Base-by-base conservation (phyloP, 2,888 invertebrate species). In the Drosophila ochracea region DNA sequence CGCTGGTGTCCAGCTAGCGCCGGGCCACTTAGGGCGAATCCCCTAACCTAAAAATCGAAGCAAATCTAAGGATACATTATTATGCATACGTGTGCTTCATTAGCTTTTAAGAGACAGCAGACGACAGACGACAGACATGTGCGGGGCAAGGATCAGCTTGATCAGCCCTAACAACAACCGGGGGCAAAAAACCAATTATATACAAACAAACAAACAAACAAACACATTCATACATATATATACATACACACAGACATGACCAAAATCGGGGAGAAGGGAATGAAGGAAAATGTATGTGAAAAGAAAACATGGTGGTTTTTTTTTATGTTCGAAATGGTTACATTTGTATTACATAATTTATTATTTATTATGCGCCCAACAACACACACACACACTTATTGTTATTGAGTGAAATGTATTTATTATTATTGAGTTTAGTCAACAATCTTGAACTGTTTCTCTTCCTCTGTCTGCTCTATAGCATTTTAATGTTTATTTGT, bases 391-490 rank as follows among this genome's bases (percentile, higher is more conserved):
- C 50, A 66, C 52, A 57, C 54, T 59, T 83, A 19, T 47, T 85
- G 87, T 84, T 84, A 80, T 86, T 84, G 87, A 87, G 87, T 74
- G 83, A 65, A 70, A 68, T 65, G 68, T 84, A 84, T 84, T 84
- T 84, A 84, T 84, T 84, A 82, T 78, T 78, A 68, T 73, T 68
- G 66, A 76, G 73, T 76, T 84, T 76, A 84, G 81, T 87, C 79
- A 76, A 70, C 68, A 81, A 76, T 76, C 68, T 73, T 76, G 30
- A 62, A 37, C 19, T 50, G 50, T 76, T 72, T 79, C 53, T 37
- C 55, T 64, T 59, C 37, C 57, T 39, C 55, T 55, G 11, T 30
- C 60, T 73, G 47, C 33, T 67, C 57, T 64, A 50, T 11, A 37
- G 39, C 37, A 35, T 21, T 54, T 66, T 52, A 43, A 53, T 53